Evolutionary conservation across 2,113 vertebrate species (phyloP).

Genomic region (Theropithecus gelada): DNA sequence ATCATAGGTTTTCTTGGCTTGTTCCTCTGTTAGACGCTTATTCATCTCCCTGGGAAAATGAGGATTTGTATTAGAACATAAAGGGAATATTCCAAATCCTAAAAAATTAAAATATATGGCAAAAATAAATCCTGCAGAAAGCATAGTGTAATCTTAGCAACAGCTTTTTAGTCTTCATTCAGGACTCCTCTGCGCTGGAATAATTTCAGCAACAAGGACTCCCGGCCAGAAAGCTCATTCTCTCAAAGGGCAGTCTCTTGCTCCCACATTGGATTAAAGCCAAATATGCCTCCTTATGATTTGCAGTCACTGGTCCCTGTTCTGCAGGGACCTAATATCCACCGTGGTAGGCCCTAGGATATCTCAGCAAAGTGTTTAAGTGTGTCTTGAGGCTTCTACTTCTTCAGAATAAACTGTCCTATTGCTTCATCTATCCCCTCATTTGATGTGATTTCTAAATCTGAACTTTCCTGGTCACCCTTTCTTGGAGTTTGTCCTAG

Average conservation of each 20-base stretch:
- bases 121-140: neutral
- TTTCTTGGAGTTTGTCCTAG: neutral
- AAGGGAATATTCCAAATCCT: neutral
- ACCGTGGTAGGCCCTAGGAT: neutral
- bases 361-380: neutral
- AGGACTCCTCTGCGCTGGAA: neutral
- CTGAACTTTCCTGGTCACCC: neutral
- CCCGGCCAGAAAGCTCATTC: neutral
- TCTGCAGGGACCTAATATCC: neutral
- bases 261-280: neutral
- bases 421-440: neutral
- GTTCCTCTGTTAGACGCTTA: conserved; percentile 97
- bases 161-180: neutral
- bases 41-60: conserved; percentile 94
- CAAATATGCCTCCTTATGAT: neutral
- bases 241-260: neutral
- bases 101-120: neutral
- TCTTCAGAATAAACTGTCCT: neutral
- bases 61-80: conserved; percentile 33
- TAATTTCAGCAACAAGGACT: neutral
- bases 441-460: neutral
- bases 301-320: neutral
- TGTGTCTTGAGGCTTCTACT: neutral
- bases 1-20: conserved; percentile 97
- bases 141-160: neutral